Evolutionary conservation across 2,888 invertebrate species (phyloP).

Genomic region (Chaetoderma sp.): DNA sequence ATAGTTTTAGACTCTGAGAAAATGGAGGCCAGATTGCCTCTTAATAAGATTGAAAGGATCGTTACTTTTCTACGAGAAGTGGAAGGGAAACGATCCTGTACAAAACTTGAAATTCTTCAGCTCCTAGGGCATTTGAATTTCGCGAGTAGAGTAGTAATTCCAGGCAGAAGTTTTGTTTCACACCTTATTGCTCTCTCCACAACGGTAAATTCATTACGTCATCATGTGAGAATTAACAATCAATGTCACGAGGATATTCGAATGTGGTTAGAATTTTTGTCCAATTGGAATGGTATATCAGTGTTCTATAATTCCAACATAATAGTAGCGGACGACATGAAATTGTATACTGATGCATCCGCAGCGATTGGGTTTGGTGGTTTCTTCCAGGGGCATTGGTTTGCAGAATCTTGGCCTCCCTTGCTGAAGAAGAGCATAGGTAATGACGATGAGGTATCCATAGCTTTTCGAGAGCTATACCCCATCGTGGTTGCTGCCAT

Average conservation of each 20-base stretch:
- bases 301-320: too few species aligned
- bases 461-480: too few species aligned
- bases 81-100: constrained; percentile 15
- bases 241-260: constrained; percentile 22
- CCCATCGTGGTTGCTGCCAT: too few species aligned
- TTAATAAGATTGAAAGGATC: constrained; percentile 20
- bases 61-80: constrained; percentile 6
- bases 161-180: constrained; percentile 30
- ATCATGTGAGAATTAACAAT: constrained; percentile 17
- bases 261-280: constrained; percentile 23
- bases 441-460: too few species aligned
- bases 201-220: constrained; percentile 11
- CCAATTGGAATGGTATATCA: constrained; percentile 19
- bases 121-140: constrained; percentile 28
- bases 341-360: too few species aligned
- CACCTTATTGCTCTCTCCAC: constrained; percentile 22
- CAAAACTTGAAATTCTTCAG: constrained; percentile 25
- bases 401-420: too few species aligned
- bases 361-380: too few species aligned
- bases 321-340: too few species aligned
- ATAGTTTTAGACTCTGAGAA: constrained; percentile 24
- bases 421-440: too few species aligned
- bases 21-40: constrained; percentile 29
- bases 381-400: too few species aligned
- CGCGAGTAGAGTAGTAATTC: constrained; percentile 25